phyloP scores from a whole-genome alignment of 2,888 invertebrate genomes.

The Cyclophora albipunctata region DNA sequence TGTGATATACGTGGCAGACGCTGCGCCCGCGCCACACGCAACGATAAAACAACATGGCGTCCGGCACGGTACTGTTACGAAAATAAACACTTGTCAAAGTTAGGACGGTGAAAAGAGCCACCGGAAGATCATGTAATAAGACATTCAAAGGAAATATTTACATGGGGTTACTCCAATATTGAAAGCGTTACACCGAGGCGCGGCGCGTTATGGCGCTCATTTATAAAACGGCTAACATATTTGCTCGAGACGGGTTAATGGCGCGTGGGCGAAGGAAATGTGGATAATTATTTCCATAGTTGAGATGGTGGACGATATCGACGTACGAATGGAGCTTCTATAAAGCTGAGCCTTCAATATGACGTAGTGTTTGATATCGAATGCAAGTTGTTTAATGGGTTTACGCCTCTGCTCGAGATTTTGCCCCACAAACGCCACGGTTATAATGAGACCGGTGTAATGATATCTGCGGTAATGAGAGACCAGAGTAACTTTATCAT shows the following conservation, averaged over 20 bases:
- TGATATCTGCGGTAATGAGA: constrained; percentile 56
- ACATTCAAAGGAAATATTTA: constrained; percentile 33
- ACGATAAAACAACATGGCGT: constrained; percentile 30
- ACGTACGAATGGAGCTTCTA: constrained; percentile 4
- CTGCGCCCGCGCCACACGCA: constrained; percentile 41
- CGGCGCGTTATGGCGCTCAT: constrained; percentile 7
- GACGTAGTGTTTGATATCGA: constrained; percentile 1
- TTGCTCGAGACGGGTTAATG: constrained; percentile 5
- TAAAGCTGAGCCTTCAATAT: background rate
- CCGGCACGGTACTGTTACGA: constrained; percentile 7
- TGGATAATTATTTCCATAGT: constrained; percentile 7
- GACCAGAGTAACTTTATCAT: constrained; percentile 58
- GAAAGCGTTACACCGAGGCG: background rate
- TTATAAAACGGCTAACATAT: constrained; percentile 8
- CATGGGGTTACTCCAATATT: constrained; percentile 12
- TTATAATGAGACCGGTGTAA: constrained; percentile 46
- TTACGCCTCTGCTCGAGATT: constrained; percentile 33
- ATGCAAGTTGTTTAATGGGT: constrained; percentile 17
- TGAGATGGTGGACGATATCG: constrained; percentile 5
- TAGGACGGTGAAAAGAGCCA: constrained; percentile 28
- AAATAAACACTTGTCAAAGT: constrained; percentile 46
- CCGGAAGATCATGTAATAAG: constrained; percentile 33
- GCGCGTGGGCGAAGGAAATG: constrained; percentile 9
- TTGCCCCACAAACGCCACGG: constrained; percentile 37
- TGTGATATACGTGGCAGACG: constrained; percentile 15